Evolutionary conservation across 2,888 invertebrate species (phyloP), one percentile per base, ranked within the genome.

Genomic region (Rhyacophila evoluta): DNA sequence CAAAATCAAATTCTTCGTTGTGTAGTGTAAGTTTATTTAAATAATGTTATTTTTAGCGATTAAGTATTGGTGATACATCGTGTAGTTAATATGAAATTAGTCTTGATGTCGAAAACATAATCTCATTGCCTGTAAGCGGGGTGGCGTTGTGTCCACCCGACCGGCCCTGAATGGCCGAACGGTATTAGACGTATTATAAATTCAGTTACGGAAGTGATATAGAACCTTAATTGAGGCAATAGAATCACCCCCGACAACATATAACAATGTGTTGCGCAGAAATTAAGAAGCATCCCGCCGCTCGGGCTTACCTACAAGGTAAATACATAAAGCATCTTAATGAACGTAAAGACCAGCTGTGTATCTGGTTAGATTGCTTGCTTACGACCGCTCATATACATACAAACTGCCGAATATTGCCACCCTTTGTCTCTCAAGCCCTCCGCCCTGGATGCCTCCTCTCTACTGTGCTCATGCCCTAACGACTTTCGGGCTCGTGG

Each of bases 351-450:
- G 86, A 87, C 88, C 89, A 90, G 89, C 89, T 90, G 90, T 85
- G 89, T 85, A 86, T 86, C 86, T 79, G 81, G 79, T 78, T 81
- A 79, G 79, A 79, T 82, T 82, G 79, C 80, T 81, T 86, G 88
- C 87, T 89, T 89, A 89, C 89, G 89, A 87, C 89, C 85, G 87
- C 86, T 89, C 89, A 89, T 89, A 89, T 89, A 89, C 89, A 90
- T 90, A 89, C 89, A 89, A 90, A 89, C 88, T 89, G 89, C 89
- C 88, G 86, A 82, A 81, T 81, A 80, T 81, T 79, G 76, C 80
- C 79, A 76, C 81, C 81, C 79, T 70, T 78, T 78, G 75, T 79
- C 78, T 75, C 77, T 76, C 87, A 84, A 87, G 88, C 87, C 86
- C 87, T 88, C 87, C 87, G 85, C 86, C 85, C 86, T 87, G 86